phyloP scores from a whole-genome alignment of 2,888 invertebrate genomes.

The Pammene fasciana region DNA sequence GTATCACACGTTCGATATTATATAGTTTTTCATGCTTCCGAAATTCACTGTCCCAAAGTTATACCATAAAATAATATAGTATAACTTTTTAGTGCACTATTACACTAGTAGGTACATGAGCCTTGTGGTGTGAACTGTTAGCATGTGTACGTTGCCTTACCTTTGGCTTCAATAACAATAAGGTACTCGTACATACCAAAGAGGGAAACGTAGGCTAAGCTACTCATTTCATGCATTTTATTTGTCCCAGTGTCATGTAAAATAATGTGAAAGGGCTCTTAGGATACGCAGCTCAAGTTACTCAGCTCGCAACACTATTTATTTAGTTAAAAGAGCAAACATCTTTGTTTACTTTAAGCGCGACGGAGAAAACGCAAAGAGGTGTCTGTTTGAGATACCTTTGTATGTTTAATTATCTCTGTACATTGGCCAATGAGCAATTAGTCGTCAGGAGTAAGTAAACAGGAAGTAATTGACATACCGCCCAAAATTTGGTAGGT shows the following conservation, averaged over 20 bases:
- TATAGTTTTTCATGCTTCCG: not conserved
- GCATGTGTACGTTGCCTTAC: too few species aligned
- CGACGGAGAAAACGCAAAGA: constrained; percentile 56
- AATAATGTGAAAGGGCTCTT: constrained; percentile 11
- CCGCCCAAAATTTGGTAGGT: constrained; percentile 43
- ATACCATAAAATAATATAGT: too few species aligned
- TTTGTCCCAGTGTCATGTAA: constrained; percentile 5
- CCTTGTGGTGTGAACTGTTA: too few species aligned
- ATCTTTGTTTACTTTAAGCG: constrained; percentile 52
- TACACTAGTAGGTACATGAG: too few species aligned
- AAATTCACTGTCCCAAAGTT: not conserved
- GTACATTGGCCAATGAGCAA: constrained; percentile 55
- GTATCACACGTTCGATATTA: too few species aligned
- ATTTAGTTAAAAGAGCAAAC: constrained; percentile 63
- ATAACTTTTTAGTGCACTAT: too few species aligned
- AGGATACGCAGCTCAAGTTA: constrained; percentile 34
- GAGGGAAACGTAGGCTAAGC: not conserved
- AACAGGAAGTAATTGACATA: constrained; percentile 52
- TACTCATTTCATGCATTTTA: not conserved
- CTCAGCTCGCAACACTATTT: constrained; percentile 52
- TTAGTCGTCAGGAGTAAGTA: constrained; percentile 49
- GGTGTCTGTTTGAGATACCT: constrained; percentile 59
- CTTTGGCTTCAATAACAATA: not conserved
- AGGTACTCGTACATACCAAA: not conserved
- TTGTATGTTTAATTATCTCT: constrained; percentile 62